Base-by-base conservation (phyloP, 1,140 invertebrate species). In the Drusus annulatus region DNA sequence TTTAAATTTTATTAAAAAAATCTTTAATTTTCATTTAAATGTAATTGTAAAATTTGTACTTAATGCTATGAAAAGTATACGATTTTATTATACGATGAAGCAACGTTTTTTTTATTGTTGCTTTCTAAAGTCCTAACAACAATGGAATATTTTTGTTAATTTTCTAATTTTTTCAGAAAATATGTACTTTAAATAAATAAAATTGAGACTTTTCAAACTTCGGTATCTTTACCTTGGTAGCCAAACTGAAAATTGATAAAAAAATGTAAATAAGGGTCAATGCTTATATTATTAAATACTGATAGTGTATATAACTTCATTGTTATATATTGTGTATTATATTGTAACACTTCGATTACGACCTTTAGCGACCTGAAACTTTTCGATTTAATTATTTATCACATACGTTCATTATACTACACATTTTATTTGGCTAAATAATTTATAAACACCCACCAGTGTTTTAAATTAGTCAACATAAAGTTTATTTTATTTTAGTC, bases 281-380 rank as follows among this genome's bases (percentile, higher is more conserved):
- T 56, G 19, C 19, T 56, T 56, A 17, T 56, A 19, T 56, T 56
- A 7, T 56, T 56, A n/a, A 56, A 56, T 17, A 56, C n/a, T 8
- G 5, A 17, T 56, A 56, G 1, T 69, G 65, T 69, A 69, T 45
- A 69, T 50, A 69, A 69, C 65, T 69, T 36, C n/a, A 69, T 36
- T 69, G 65, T 69, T 45, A 36, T 50, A 10, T 19, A 17, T 36
- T 36, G 0, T 36, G 16, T 68, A 23, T 63, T 45, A 31, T 17
- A 17, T 19, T 19, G 10, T 51, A 65, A 65, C 36, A 65, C 28
- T 69, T 50, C 36, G 36, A 17, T 69, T 50, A 69, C 45, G 15
- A 69, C 36, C 19, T 50, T 69, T 21, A 50, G 65, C 31, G 65
- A 69, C 65, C 65, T 69, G 65, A 69, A 28, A 50, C 6, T 51